A percentile compares a stretch with the other conserved stretches of the same genome.
Conservation (phyloP, 2,113 vertebrate species). For the Epinephelus lanceolatus region DNA sequence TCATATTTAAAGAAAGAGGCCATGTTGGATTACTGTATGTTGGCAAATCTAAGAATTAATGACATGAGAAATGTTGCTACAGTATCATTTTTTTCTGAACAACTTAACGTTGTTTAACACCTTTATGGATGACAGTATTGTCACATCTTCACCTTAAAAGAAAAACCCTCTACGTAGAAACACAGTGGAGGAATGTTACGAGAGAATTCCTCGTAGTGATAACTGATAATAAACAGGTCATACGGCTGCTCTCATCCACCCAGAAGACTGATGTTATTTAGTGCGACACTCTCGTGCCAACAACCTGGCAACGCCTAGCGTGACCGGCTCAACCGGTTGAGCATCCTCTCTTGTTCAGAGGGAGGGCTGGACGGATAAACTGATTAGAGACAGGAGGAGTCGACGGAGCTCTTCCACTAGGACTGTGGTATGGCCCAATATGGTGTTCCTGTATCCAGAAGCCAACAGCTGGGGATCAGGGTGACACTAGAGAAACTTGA, state of each 20-base stretch:
- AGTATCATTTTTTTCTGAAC: neutral
- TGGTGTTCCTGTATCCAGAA: neutral
- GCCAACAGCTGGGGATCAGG: neutral
- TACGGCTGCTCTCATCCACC: slow-evolving; percentile 12
- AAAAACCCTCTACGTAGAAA: neutral
- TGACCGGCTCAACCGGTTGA: slow-evolving; percentile 66
- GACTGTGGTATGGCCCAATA: neutral
- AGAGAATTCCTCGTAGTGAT: slow-evolving; percentile 33
- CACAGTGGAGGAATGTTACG: slow-evolving; percentile 36
- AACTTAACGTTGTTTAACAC: neutral
- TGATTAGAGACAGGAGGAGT: slow-evolving; percentile 10
- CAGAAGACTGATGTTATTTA: slow-evolving; percentile 39
- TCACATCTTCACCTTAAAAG: neutral
- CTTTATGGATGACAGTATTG: neutral
- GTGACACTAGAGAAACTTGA: neutral
- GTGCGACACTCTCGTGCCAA: slow-evolving; percentile 41
- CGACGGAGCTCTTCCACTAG: neutral
- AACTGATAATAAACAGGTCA: slow-evolving; percentile 15
- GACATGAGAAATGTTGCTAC: neutral
- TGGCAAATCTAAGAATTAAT: neutral
- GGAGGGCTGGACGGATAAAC: slow-evolving; percentile 21
- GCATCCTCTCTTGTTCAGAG: slow-evolving; percentile 34
- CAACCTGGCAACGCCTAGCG: slow-evolving; percentile 65
- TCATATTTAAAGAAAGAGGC: neutral
- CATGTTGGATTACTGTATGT: neutral